phyloP scores from a whole-genome alignment of 2,888 invertebrate species.

The Drosophila borealis region DNA sequence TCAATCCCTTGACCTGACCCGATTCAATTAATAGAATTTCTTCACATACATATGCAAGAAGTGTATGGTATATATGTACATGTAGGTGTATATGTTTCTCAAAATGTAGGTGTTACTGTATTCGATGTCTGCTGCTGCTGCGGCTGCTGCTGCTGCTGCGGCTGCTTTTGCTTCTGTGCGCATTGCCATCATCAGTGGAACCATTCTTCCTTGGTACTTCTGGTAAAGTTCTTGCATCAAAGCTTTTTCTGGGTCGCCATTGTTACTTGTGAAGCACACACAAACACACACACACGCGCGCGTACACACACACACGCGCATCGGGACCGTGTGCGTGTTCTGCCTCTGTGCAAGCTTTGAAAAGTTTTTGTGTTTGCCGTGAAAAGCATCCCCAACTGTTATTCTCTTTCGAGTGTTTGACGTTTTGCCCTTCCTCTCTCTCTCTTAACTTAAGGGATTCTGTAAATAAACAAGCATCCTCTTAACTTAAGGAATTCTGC shows the following conservation, averaged over 20 bases:
- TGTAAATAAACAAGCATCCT: slow-evolving; percentile 1
- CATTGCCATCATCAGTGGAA: slow-evolving; percentile 50
- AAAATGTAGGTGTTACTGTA: too few relatives aligned
- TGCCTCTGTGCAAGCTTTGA: slow-evolving; percentile 5
- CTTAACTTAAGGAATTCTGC: neutral
- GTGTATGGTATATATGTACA: too few relatives aligned
- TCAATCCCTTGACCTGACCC: slow-evolving; percentile 4
- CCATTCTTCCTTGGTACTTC: slow-evolving; percentile 65
- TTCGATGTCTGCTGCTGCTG: too few relatives aligned
- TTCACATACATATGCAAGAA: too few relatives aligned
- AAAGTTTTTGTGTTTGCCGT: slow-evolving; percentile 3
- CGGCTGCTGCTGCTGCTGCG: slow-evolving; percentile 11
- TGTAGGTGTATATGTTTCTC: too few relatives aligned
- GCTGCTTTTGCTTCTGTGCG: slow-evolving; percentile 31
- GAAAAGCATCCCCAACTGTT: slow-evolving; percentile 31
- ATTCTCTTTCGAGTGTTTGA: slow-evolving; percentile 22
- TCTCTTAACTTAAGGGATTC: slow-evolving; percentile 1
- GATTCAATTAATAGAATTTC: neutral
- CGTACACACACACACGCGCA: slow-evolving; percentile 5
- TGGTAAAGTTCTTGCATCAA: slow-evolving; percentile 60
- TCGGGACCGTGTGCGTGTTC: neutral
- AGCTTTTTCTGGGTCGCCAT: slow-evolving; percentile 65
- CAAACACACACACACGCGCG: neutral
- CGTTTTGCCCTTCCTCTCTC: neutral
- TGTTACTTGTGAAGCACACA: slow-evolving; percentile 17